Conservation (phyloP, 2,113 vertebrate species). For the Chitala chitala region DNA sequence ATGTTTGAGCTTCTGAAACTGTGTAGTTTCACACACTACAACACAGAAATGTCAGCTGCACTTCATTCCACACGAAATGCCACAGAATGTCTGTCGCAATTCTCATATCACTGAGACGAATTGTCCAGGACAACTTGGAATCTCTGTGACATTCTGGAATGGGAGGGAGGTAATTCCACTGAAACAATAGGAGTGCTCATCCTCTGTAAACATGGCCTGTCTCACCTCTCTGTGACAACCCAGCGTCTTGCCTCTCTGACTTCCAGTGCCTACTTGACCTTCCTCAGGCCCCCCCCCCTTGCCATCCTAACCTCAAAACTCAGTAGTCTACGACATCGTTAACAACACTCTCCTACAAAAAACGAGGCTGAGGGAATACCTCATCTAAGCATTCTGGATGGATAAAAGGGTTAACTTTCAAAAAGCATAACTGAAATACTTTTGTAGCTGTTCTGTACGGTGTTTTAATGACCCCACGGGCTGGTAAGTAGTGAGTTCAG, state of each 20-base stretch:
- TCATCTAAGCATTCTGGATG: background rate
- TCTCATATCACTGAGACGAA: conserved; percentile 19
- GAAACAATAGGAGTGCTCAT: background rate
- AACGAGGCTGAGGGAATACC: too few species aligned
- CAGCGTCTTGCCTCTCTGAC: conserved; percentile 13
- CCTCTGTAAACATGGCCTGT: conserved; percentile 8
- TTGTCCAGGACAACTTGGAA: conserved; percentile 28
- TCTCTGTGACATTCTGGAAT: conserved; percentile 8
- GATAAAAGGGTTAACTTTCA: background rate
- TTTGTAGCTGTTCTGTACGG: background rate
- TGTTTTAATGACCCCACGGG: background rate
- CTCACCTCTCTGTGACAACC: too few species aligned
- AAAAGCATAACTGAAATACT: background rate
- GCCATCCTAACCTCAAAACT: background rate
- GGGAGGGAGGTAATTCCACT: background rate
- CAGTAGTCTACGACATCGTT: conserved; percentile 11
- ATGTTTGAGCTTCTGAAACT: too few species aligned
- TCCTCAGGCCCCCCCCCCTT: background rate
- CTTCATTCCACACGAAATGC: background rate
- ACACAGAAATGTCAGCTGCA: too few species aligned
- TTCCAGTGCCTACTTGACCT: background rate
- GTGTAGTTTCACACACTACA: too few species aligned
- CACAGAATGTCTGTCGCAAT: background rate
- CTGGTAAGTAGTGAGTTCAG: too few species aligned
- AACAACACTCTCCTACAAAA: too few species aligned